Percentiles rank a stretch among this genome's conserved stretches.
phyloP scores from a whole-genome alignment of 2,113 vertebrate genomes.

The Brachyistius frenatus region DNA sequence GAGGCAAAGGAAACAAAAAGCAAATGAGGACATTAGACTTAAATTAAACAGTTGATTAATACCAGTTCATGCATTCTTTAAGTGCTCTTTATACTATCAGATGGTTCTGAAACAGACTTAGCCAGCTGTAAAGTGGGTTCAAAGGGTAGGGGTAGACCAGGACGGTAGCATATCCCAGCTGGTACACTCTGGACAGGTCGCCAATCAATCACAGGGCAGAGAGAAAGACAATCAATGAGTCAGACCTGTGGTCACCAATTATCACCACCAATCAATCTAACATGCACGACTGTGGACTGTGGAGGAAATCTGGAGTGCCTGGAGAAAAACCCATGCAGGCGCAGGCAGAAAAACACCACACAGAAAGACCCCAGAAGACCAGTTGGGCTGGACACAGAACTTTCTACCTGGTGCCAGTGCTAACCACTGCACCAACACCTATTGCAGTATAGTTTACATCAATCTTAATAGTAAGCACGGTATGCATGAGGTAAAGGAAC shows the following conservation, averaged over 20 bases:
- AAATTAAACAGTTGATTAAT: no score
- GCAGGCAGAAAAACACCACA: not conserved
- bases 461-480: not conserved
- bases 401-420: not conserved
- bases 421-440: not conserved
- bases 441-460: not conserved
- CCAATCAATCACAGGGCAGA: slow-evolving; percentile 1
- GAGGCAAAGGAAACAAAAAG: no score
- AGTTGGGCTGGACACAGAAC: not conserved
- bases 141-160: no score
- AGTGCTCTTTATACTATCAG: no score
- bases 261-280: not conserved
- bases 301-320: not conserved
- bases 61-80: no score
- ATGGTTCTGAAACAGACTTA: no score
- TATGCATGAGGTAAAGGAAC: not conserved
- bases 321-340: not conserved
- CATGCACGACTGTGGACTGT: not conserved
- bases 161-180: no score
- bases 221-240: not conserved
- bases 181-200: not conserved
- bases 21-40: no score
- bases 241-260: no score
- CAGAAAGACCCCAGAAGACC: not conserved
- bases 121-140: no score